phyloP scores from a whole-genome alignment of 1,140 invertebrate species.

The Tenebrio molitor region DNA sequence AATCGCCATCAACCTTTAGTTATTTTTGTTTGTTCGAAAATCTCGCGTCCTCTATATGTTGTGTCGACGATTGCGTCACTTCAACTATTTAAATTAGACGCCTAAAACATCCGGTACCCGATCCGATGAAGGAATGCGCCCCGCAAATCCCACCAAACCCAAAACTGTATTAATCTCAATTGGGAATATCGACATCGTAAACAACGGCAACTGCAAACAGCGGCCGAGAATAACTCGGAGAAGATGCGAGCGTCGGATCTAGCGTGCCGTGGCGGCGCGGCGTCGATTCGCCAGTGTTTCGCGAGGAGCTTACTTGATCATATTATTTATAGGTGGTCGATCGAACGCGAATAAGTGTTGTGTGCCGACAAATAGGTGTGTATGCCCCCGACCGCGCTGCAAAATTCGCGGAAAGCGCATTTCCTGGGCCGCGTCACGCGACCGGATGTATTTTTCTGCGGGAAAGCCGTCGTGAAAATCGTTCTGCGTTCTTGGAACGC shows the following conservation, averaged over 20 bases:
- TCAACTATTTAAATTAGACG: too few species aligned
- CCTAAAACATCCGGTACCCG: too few species aligned
- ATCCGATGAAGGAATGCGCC: too few species aligned
- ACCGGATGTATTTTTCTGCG: too few species aligned
- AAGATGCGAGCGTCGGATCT: conserved; percentile 38
- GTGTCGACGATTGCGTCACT: too few species aligned
- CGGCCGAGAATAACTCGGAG: conserved; percentile 52
- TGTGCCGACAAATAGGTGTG: conserved; percentile 49
- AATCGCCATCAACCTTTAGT: too few species aligned
- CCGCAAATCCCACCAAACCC: neutral
- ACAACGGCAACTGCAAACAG: conserved; percentile 14
- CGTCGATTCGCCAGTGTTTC: conserved; percentile 53
- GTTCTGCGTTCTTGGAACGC: neutral
- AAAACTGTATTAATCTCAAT: conserved; percentile 43
- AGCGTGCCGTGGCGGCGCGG: conserved; percentile 41
- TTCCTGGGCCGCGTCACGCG: neutral
- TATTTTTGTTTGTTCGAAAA: too few species aligned
- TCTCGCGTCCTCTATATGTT: too few species aligned
- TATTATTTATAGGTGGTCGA: conserved; percentile 55
- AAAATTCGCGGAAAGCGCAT: neutral
- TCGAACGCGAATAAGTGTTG: conserved; percentile 44
- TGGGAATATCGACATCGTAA: conserved; percentile 44
- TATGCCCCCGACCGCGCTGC: conserved; percentile 15
- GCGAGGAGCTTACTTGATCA: conserved; percentile 50
- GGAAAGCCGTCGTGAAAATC: too few species aligned